Percentiles rank a stretch among this genome's conserved stretches.
Conservation (phyloP, 2,113 vertebrate genomes). For the Oxyura jamaicensis region DNA sequence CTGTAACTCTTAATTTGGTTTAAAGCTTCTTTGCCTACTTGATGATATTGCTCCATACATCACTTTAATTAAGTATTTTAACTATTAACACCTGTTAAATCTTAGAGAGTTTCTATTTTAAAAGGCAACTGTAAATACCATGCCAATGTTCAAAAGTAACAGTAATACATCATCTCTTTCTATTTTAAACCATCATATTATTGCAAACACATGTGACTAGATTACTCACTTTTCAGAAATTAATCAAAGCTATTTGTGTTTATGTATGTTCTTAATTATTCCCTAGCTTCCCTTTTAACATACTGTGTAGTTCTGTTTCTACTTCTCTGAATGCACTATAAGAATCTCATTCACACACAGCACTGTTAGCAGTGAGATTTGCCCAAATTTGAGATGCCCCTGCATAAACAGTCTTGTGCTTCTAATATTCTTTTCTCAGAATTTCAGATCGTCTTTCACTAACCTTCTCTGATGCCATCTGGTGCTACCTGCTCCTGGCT, state of each 20-base stretch:
- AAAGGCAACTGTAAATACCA: neutral
- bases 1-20: neutral
- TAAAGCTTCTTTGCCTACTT: neutral
- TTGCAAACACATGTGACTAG: neutral
- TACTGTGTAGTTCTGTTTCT: neutral
- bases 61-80: neutral
- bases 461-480: neutral
- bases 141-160: neutral
- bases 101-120: neutral
- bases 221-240: constrained; percentile 1
- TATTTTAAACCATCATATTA: neutral
- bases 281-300: neutral
- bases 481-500: neutral
- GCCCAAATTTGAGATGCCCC: neutral
- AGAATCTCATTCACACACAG: neutral
- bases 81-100: neutral
- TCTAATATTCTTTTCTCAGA: neutral
- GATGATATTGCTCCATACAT: neutral
- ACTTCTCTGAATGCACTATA: neutral
- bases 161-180: neutral
- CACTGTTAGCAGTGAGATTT: fast-evolving
- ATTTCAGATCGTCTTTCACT: neutral
- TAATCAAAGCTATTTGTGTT: neutral
- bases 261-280: neutral
- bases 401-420: neutral